Evolutionary conservation across 2,797 vertebrate genomes (phyloP).

Genomic region (Neostethus bicornis): DNA sequence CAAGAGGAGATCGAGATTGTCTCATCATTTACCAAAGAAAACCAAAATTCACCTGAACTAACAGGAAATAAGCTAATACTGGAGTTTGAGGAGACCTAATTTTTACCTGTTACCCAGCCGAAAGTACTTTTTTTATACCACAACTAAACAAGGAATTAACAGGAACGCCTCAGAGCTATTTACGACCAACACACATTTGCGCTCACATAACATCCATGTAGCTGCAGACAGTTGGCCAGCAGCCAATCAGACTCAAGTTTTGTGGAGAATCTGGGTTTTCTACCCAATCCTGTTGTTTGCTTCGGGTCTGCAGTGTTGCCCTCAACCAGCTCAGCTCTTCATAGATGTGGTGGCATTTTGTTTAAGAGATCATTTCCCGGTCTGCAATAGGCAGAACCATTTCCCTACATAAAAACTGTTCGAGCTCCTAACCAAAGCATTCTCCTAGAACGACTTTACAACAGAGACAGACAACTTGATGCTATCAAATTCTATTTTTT

Average conservation of each 20-base stretch:
- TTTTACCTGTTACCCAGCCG: slow-evolving; percentile 38
- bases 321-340: slow-evolving; percentile 39
- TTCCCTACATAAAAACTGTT: slow-evolving; percentile 68
- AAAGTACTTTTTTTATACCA: slow-evolving; percentile 54
- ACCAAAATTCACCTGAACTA: slow-evolving; percentile 27
- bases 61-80: slow-evolving; percentile 58
- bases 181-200: slow-evolving; percentile 76
- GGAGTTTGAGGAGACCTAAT: slow-evolving; percentile 20
- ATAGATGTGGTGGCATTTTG: slow-evolving; percentile 62
- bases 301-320: slow-evolving; percentile 8
- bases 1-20: slow-evolving; percentile 10
- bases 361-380: slow-evolving; percentile 71
- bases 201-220: slow-evolving; percentile 48
- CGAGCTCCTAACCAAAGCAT: slow-evolving; percentile 64
- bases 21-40: slow-evolving; percentile 51
- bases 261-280: slow-evolving; percentile 18
- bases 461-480: slow-evolving; percentile 9
- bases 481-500: not conserved
- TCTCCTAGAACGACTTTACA: slow-evolving; percentile 34
- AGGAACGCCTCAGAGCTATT: slow-evolving; percentile 63
- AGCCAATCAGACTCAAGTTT: slow-evolving; percentile 52
- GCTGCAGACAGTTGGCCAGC: slow-evolving; percentile 31
- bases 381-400: slow-evolving; percentile 63
- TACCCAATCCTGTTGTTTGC: slow-evolving; percentile 50
- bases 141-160: slow-evolving; percentile 67